Conservation (phyloP, 2,888 invertebrate genomes). For the Ennomos fuscantarius region DNA sequence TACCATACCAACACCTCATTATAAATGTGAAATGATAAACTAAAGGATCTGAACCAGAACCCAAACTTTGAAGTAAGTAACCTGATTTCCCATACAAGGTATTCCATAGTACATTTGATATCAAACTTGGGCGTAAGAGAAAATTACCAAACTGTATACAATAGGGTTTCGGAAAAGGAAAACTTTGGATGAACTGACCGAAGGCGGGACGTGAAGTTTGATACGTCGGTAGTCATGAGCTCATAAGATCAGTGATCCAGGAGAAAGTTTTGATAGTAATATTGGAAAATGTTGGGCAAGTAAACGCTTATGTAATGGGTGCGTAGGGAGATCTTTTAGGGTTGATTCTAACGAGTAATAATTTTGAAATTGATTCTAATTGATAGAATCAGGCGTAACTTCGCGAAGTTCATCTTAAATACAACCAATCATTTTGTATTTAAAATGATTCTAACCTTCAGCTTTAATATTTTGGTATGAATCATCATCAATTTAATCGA, state of each 20-base stretch:
- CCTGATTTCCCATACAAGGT: conserved; percentile 24
- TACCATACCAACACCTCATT: conserved; percentile 2
- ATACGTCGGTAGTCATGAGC: conserved; percentile 18
- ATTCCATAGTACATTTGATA: conserved; percentile 23
- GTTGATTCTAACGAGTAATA: no score
- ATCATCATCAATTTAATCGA: no score
- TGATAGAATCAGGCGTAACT: no score
- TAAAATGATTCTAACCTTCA: not conserved
- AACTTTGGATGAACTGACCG: conserved; percentile 23
- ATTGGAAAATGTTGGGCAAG: conserved; percentile 7
- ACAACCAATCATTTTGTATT: no score
- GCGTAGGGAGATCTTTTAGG: not conserved
- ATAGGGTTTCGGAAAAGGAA: conserved; percentile 15
- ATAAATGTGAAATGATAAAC: conserved; percentile 14
- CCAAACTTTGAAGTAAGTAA: conserved; percentile 14
- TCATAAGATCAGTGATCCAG: conserved; percentile 10
- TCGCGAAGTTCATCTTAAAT: no score
- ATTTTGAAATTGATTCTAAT: no score
- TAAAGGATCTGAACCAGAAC: conserved; percentile 4
- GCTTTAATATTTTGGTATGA: no score
- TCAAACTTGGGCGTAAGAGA: conserved; percentile 23
- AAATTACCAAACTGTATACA: conserved; percentile 15
- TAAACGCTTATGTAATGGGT: conserved; percentile 1
- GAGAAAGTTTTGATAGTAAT: conserved; percentile 11
- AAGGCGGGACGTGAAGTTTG: conserved; percentile 17